A percentile compares a stretch with the other conserved stretches of the same genome.
phyloP scores from a whole-genome alignment of 2,888 invertebrate genomes.

The Athalia rosae region DNA sequence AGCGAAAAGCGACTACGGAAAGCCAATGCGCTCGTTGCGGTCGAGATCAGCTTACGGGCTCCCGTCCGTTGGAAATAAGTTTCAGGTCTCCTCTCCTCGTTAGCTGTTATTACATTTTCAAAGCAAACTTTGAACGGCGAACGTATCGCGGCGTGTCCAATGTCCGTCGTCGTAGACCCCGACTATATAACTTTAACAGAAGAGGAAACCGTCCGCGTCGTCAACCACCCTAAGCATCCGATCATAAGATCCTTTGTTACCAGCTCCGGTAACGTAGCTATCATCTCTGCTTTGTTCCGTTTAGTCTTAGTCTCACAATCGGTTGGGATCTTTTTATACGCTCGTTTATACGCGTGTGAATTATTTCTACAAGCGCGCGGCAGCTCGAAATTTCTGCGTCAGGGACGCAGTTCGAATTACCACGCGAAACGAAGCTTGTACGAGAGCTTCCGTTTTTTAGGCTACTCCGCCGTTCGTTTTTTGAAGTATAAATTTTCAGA shows the following conservation, averaged over 20 bases:
- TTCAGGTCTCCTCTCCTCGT: constrained; percentile 30
- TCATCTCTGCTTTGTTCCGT: constrained; percentile 9
- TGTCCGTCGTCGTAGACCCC: constrained; percentile 19
- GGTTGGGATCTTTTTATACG: background rate
- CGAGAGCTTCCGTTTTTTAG: no score
- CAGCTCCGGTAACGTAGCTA: background rate
- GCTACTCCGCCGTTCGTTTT: no score
- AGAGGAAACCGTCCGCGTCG: constrained; percentile 27
- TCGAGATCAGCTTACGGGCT: background rate
- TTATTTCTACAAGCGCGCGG: no score
- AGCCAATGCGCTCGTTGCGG: constrained; percentile 39
- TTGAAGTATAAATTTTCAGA: no score
- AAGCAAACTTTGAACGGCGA: constrained; percentile 35
- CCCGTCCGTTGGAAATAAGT: constrained; percentile 11
- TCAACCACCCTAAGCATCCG: background rate
- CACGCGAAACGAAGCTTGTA: no score
- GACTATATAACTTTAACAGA: constrained; percentile 7
- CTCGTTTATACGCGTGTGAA: background rate
- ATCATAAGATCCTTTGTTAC: constrained; percentile 16
- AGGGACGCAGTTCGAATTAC: no score
- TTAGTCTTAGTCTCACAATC: background rate
- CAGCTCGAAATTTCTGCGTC: no score
- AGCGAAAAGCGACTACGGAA: background rate
- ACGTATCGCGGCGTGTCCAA: constrained; percentile 5
- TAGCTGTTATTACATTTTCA: constrained; percentile 29